Evolutionary conservation across 2,888 invertebrate genomes (phyloP).

Genomic region (Conus canariensis): DNA sequence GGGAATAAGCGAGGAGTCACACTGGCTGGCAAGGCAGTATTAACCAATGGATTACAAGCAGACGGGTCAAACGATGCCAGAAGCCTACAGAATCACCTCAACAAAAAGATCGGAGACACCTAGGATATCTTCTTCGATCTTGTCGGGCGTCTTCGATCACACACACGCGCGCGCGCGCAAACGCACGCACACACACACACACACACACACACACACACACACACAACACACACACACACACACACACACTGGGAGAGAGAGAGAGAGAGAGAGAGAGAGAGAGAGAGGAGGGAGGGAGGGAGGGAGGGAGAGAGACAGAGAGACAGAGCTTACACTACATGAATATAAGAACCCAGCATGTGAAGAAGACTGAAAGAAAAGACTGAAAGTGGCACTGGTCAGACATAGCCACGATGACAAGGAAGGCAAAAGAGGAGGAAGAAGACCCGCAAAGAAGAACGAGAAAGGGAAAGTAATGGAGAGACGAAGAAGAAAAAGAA

Average conservation of each 20-base stretch:
- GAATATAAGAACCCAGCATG: background rate
- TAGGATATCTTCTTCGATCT: no score
- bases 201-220: background rate
- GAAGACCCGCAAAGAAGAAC: background rate
- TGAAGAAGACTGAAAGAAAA: background rate
- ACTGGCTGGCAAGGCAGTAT: no score
- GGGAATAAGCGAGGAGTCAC: no score
- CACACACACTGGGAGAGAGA: background rate
- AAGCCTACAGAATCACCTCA: no score
- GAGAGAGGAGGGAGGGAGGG: no score
- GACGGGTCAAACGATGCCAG: no score
- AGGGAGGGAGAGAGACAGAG: no score
- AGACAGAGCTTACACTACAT: no score
- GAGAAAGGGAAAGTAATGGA: background rate
- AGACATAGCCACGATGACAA: background rate
- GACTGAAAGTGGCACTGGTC: background rate
- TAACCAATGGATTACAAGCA: no score
- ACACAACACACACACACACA: slow-evolving; percentile 1
- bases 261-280: no score
- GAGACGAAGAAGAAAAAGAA: background rate
- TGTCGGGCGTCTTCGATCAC: background rate
- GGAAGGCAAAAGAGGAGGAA: background rate
- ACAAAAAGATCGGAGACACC: no score
- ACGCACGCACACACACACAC: background rate
- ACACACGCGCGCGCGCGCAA: background rate